These are phyloP conservation scores for Synchiropus splendidus DNA, from an alignment of 2,113 vertebrate genomes.

Conservation along the genomic window DNA sequence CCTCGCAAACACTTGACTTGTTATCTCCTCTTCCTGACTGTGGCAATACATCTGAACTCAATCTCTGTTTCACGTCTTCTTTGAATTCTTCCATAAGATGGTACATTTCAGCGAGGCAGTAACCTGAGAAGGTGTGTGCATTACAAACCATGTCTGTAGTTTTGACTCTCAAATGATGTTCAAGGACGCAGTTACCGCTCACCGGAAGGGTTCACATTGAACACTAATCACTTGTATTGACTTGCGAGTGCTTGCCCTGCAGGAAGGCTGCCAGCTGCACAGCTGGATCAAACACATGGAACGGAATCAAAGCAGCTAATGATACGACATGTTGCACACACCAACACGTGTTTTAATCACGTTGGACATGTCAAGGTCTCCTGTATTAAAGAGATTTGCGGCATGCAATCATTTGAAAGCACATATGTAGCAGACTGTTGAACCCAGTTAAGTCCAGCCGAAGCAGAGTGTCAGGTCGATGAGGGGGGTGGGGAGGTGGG, in stretches of 20 bases:
- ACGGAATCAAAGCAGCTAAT: slow-evolving; percentile 15
- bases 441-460: too few relatives aligned
- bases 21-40: not conserved
- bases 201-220: slow-evolving; percentile 21
- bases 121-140: too few relatives aligned
- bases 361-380: slow-evolving; percentile 3
- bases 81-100: too few relatives aligned
- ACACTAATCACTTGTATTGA: slow-evolving; percentile 21
- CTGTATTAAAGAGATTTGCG: not conserved
- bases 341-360: slow-evolving; percentile 8
- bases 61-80: too few relatives aligned
- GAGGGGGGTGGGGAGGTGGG: too few relatives aligned
- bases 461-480: too few relatives aligned
- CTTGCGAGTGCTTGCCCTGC: slow-evolving; percentile 14
- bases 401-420: too few relatives aligned
- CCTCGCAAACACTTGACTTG: not conserved
- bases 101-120: too few relatives aligned
- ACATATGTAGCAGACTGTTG: too few relatives aligned
- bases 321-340: slow-evolving; percentile 8
- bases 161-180: not conserved
- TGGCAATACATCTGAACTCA: not conserved
- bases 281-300: slow-evolving; percentile 22
- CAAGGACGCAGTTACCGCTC: not conserved
- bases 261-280: slow-evolving; percentile 25
- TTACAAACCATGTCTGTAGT: too few relatives aligned